phyloP scores from a whole-genome alignment of 2,797 vertebrate species.

The Premnoplex brunnescens region DNA sequence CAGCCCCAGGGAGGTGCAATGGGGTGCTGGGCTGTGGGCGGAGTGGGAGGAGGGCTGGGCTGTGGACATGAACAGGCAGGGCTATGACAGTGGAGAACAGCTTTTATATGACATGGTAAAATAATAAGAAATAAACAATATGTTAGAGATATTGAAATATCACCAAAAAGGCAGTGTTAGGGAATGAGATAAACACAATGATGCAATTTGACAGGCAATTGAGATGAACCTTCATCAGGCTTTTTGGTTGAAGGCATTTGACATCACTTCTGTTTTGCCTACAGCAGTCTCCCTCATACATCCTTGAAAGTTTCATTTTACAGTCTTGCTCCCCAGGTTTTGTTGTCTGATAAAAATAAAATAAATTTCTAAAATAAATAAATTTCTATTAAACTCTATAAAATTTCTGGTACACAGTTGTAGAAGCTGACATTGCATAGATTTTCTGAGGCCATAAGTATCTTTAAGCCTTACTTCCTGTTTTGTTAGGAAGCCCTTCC shows the following conservation, averaged over 20 bases:
- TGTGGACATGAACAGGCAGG: neutral
- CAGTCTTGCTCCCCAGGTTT: neutral
- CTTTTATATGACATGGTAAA: neutral
- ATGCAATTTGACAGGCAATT: neutral
- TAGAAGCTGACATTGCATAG: neutral
- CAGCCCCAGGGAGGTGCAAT: rapidly evolving
- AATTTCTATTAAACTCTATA: neutral
- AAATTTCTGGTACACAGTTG: neutral
- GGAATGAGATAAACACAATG: neutral
- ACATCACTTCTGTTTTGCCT: neutral
- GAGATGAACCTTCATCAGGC: neutral
- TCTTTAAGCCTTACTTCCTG: neutral
- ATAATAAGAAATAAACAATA: neutral
- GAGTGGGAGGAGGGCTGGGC: rapidly evolving
- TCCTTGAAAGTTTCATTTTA: neutral
- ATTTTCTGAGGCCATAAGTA: neutral
- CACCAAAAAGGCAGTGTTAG: neutral
- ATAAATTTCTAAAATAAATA: neutral
- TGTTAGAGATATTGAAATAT: neutral
- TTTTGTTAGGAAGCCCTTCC: neutral
- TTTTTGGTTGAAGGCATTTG: neutral
- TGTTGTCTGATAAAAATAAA: neutral
- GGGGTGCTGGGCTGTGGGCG: rapidly evolving
- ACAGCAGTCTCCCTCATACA: neutral
- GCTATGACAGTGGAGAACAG: rapidly evolving